These are phyloP conservation scores for Pseudopipra pipra DNA, from an alignment of 2,113 vertebrate genomes.

Conservation along the genomic window DNA sequence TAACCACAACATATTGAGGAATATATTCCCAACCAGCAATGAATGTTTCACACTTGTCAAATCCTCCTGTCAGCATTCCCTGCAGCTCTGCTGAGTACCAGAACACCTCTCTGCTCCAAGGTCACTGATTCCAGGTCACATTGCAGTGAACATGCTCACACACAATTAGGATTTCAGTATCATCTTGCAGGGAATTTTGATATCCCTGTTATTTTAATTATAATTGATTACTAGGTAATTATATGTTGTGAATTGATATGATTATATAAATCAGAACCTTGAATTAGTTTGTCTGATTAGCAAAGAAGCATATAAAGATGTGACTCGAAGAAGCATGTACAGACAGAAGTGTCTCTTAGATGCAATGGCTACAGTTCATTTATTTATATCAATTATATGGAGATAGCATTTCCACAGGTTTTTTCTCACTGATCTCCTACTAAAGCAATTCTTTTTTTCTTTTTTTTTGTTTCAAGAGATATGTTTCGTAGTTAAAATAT, in stretches of 20 bases:
- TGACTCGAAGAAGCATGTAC: background rate
- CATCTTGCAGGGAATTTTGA: background rate
- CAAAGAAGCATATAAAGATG: background rate
- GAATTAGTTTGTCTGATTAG: background rate
- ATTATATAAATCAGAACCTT: background rate
- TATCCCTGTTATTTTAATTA: background rate
- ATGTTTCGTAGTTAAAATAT: background rate
- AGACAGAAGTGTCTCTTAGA: background rate
- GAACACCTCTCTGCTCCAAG: constrained; percentile 17
- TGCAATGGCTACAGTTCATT: background rate
- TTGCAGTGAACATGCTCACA: background rate
- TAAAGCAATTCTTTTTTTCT: background rate
- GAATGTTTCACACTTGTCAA: background rate
- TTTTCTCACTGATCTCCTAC: background rate
- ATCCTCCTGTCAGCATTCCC: constrained; percentile 7
- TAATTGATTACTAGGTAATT: background rate
- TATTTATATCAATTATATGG: background rate
- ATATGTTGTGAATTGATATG: background rate
- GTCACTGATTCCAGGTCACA: constrained; percentile 20
- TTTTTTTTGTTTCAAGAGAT: background rate
- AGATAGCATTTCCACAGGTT: background rate
- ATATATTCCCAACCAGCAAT: background rate
- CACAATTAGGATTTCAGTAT: background rate
- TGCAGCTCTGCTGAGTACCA: background rate
- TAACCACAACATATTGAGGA: background rate